Base-by-base conservation (phyloP, 2,113 vertebrate genomes). In the Axis porcinus region DNA sequence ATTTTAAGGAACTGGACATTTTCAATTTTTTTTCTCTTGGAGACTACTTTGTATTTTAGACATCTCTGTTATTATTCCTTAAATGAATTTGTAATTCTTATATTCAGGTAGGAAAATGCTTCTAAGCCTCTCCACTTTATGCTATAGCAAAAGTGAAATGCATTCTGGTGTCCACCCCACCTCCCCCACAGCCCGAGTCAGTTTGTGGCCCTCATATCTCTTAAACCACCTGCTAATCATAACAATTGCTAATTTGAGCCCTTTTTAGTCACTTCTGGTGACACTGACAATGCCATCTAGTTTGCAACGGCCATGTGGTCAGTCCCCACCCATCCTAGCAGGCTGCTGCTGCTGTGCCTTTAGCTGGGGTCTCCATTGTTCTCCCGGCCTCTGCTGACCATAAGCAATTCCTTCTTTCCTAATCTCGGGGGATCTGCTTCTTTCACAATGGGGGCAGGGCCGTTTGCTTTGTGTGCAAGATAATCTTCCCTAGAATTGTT, bases 201-300 rank as follows among this genome's bases (percentile, higher is more conserved):
- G 92, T 97, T 89, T 33, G n/a, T 21, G 40, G 97, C 92, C 93
- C 95, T 97, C 95, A 88, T 98, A 98, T 98, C 98, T 98, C 98
- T 98, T 91, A 97, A 98, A 98, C 98, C 99, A 99, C 98, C 99
- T 99, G 98, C 98, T 98, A 98, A 98, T 98, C 98, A 98, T 95
- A 98, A 98, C 98, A 98, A 98, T 98, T 98, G 98, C 98, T 98
- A 98, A 98, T 98, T 98, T 97, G 96, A 98, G 97, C 96, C 98
- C 98, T 96, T 97, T 96, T 98, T 93, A 74, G 98, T 97, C 98
- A 98, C 97, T 98, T 88, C 95, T 97, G 97, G 97, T 98, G 98
- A 98, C 97, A 98, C 95, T 98, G 98, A 99, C 98, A 99, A 98
- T 78, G 87, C 98, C 96, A 89, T 14, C 3, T 74, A 98, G 97